phyloP scores from a whole-genome alignment of 2,888 invertebrate species.

The Cyrtodaria siliqua region DNA sequence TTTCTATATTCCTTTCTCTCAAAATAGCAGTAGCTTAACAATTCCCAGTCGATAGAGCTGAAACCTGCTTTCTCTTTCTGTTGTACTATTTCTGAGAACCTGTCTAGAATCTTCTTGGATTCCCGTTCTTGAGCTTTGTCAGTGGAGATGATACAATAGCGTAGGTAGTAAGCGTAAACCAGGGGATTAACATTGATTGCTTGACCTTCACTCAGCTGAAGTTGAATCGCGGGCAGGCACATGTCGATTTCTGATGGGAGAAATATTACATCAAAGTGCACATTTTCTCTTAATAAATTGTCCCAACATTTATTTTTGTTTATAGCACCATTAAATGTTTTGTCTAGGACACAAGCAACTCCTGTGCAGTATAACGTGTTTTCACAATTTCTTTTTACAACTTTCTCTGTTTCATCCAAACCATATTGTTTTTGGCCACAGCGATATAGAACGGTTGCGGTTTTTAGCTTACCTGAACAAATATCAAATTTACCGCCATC shows the following conservation, averaged over 20 bases:
- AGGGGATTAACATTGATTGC: background rate
- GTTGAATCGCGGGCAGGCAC: slow-evolving; percentile 10
- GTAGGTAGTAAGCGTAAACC: slow-evolving; percentile 11
- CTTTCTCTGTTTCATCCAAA: background rate
- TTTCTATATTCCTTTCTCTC: no score
- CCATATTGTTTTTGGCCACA: background rate
- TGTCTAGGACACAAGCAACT: background rate
- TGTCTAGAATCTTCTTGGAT: background rate
- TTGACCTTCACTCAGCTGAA: slow-evolving; percentile 7
- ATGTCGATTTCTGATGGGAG: slow-evolving; percentile 1
- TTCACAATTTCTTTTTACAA: slow-evolving; percentile 3
- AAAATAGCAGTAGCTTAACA: slow-evolving; percentile 4
- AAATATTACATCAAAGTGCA: slow-evolving; percentile 14
- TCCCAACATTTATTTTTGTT: slow-evolving; percentile 1
- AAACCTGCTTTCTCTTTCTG: slow-evolving; percentile 2
- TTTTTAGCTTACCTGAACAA: slow-evolving; percentile 14
- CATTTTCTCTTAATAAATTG: background rate
- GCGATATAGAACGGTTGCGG: slow-evolving; percentile 1
- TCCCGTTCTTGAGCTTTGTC: background rate
- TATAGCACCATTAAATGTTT: background rate
- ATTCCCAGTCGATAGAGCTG: background rate
- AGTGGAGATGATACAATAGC: background rate
- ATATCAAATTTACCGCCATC: slow-evolving; percentile 1
- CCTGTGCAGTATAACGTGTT: slow-evolving; percentile 3
- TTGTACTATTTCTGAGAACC: background rate